These are phyloP conservation scores for Drosophila mercatorum DNA, from an alignment of 2,888 invertebrate genomes.

Conservation along the genomic window DNA sequence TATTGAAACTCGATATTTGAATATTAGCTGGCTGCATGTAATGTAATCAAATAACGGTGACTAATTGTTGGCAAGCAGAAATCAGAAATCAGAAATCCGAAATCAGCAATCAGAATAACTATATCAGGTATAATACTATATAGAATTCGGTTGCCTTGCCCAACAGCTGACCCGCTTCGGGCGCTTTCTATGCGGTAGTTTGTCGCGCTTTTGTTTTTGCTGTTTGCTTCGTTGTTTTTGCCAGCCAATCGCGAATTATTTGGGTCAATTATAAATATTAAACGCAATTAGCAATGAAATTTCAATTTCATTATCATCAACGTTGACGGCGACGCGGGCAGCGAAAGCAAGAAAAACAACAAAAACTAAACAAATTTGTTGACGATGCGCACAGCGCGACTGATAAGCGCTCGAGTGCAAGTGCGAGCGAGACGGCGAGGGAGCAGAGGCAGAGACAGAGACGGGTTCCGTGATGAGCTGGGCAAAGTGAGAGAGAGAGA, in stretches of 20 bases:
- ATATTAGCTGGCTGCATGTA: conserved; percentile 17
- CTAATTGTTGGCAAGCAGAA: conserved; percentile 13
- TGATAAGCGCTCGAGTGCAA: conserved; percentile 40
- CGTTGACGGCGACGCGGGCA: conserved; percentile 35
- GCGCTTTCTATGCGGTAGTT: conserved; percentile 40
- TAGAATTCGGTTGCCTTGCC: conserved; percentile 10
- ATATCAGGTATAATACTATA: neutral
- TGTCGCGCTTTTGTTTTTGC: conserved; percentile 37
- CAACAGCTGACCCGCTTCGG: conserved; percentile 32
- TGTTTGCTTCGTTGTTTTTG: conserved; percentile 48
- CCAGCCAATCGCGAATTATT: conserved; percentile 72
- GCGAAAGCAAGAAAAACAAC: conserved; percentile 14
- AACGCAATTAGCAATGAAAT: conserved; percentile 80
- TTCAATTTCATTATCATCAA: conserved; percentile 78
- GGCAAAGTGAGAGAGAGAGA: neutral
- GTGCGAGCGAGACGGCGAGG: neutral
- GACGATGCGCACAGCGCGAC: conserved; percentile 37
- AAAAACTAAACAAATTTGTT: conserved; percentile 43
- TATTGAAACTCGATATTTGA: conserved; percentile 26
- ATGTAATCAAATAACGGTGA: conserved; percentile 28
- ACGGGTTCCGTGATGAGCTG: conserved; percentile 37
- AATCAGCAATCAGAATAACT: neutral
- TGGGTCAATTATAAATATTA: conserved; percentile 79
- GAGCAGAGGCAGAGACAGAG: conserved; percentile 11
- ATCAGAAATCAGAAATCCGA: neutral